Evolutionary conservation across 2,797 vertebrate genomes (phyloP).

Genomic region (Lycodopsis pacificus): DNA sequence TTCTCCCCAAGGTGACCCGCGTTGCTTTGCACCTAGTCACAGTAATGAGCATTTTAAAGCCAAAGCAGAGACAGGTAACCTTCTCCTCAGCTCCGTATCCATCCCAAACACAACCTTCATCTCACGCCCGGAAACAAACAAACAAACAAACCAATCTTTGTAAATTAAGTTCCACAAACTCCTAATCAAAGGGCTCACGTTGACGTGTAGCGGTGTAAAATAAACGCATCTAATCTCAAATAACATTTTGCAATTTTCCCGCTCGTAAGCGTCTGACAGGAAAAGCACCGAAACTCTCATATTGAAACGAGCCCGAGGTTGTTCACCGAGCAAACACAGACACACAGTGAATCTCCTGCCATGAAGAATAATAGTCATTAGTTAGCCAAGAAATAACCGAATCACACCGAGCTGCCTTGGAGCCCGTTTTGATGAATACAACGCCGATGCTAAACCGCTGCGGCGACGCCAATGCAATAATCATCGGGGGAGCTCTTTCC

Average conservation of each 20-base stretch:
- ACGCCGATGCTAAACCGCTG: conserved; percentile 46
- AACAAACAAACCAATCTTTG: neutral
- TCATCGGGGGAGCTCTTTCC: conserved; percentile 57
- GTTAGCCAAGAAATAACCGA: conserved; percentile 81
- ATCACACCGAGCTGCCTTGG: conserved; percentile 75
- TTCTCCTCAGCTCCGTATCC: conserved; percentile 42
- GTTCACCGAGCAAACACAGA: conserved; percentile 67
- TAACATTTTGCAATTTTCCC: conserved; percentile 19
- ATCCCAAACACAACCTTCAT: conserved; percentile 42
- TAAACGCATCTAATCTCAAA: conserved; percentile 17
- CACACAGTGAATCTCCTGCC: conserved; percentile 67
- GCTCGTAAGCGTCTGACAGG: conserved; percentile 37
- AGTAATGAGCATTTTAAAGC: conserved; percentile 81
- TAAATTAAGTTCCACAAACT: conserved; percentile 5
- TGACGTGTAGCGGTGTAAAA: conserved; percentile 2
- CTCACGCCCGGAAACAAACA: neutral
- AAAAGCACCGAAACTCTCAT: conserved; percentile 39
- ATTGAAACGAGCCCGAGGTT: conserved; percentile 63
- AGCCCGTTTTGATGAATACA: conserved; percentile 79
- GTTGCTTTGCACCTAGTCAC: conserved; percentile 70
- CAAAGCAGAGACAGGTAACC: conserved; percentile 67
- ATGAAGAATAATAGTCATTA: conserved; percentile 81
- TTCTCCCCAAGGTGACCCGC: conserved; percentile 84
- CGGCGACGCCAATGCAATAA: conserved; percentile 59
- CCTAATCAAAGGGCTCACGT: conserved; percentile 14